Evolutionary conservation across 1,140 invertebrate species (phyloP), one percentile per base, ranked within the genome.

Genomic region (Hycleus cichorii): DNA sequence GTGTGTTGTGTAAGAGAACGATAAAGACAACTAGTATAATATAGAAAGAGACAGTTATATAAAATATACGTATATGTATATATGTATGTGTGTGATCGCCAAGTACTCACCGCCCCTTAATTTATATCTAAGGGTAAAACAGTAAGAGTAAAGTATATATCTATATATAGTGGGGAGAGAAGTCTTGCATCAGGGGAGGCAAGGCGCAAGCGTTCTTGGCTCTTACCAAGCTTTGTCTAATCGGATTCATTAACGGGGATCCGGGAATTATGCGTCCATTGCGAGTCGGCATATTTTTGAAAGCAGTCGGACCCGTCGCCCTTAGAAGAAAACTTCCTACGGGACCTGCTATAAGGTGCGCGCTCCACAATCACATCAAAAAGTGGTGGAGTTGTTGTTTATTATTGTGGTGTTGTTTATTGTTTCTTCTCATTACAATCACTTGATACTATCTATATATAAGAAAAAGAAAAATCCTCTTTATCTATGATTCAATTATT

Each of bases 191-290:
- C 61, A 68, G 68, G 66, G 68, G 67, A 64, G 68, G 54, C 61
- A 66, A 67, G 69, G 72, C 74, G 74, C 74, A 71, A 71, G 74
- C 74, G 74, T 74, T 69, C 71, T 74, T 67, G 69, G 63, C 63
- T 63, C 66, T 73, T 66, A 66, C 66, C 67, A 70, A 68, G 73
- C 75, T 76, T 76, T 76, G 75, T 76, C 75, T 76, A 77, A 77
- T 77, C 76, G 74, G 75, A 77, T 77, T 76, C 75, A 77, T 77
- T 77, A 77, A 76, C 76, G 71, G 71, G 69, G 72, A 76, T 75
- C 72, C 73, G 67, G 75, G 74, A 77, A 76, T 77, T 76, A 77
- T 76, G 74, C 76, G 74, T 74, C 73, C 77, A 77, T 78, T 73
- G 71, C 72, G 67, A 74, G 70, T 73, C 71, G 72, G 70, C 70